These are phyloP conservation scores for Mustela nigripes DNA, from an alignment of 2,113 vertebrate genomes.

Conservation along the genomic window DNA sequence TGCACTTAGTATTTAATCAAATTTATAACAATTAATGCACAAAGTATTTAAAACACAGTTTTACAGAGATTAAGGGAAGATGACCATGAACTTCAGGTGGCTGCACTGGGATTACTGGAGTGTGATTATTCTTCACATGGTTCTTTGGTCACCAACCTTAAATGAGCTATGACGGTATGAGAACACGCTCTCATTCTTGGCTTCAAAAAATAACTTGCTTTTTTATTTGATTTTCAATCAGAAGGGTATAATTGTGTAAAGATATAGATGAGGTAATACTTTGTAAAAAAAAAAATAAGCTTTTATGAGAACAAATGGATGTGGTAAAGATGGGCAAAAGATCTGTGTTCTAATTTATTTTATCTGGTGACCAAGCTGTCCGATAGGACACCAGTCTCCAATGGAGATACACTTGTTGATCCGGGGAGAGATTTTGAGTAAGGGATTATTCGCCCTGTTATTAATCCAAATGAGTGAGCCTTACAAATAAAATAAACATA, in stretches of 20 bases:
- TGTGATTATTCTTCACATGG: neutral
- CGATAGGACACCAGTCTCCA: neutral
- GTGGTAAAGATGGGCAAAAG: neutral
- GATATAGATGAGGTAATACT: neutral
- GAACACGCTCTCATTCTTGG: neutral
- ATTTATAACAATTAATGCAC: neutral
- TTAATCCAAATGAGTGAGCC: neutral
- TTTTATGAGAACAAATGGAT: neutral
- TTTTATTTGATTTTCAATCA: neutral
- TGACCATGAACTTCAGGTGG: neutral
- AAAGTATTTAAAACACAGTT: neutral
- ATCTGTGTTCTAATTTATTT: neutral
- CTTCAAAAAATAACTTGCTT: neutral
- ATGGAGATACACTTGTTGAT: neutral
- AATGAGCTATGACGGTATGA: neutral
- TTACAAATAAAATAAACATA: neutral
- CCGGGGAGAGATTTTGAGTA: neutral
- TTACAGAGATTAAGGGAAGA: neutral
- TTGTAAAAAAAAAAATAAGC: neutral
- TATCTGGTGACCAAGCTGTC: neutral
- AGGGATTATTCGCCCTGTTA: neutral
- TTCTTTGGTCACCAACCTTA: neutral
- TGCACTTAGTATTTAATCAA: neutral
- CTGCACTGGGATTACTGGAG: neutral
- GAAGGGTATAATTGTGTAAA: neutral